phyloP scores from a whole-genome alignment of 2,888 invertebrate genomes.

The Drosophila meridionalis region DNA sequence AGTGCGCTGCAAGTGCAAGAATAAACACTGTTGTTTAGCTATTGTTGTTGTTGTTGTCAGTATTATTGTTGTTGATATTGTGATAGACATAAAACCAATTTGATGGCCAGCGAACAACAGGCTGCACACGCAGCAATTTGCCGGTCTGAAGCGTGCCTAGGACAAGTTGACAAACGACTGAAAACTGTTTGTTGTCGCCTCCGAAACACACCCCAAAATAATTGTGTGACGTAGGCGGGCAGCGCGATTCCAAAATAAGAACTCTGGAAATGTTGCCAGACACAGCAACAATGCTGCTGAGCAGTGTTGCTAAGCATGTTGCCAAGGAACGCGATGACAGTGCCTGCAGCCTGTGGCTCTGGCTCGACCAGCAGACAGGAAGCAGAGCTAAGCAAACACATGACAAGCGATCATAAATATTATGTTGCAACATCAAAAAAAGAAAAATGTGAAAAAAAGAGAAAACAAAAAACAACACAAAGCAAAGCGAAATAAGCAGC shows the following conservation, averaged over 20 bases:
- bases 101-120: conserved; percentile 2
- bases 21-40: conserved; percentile 59
- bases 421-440: conserved; percentile 34
- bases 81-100: conserved; percentile 22
- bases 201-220: conserved; percentile 63
- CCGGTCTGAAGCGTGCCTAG: conserved; percentile 39
- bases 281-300: conserved; percentile 46
- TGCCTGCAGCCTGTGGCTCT: not conserved
- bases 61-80: conserved; percentile 27
- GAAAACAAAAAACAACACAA: not conserved
- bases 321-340: not conserved
- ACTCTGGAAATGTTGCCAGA: conserved; percentile 49
- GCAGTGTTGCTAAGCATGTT: conserved; percentile 30
- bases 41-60: conserved; percentile 30
- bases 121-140: conserved; percentile 14
- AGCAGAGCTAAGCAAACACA: conserved; percentile 40
- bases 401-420: conserved; percentile 51
- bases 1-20: conserved; percentile 69
- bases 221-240: conserved; percentile 29
- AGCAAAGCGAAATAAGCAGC: conserved; percentile 10
- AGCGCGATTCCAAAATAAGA: conserved; percentile 62
- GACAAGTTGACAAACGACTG: conserved; percentile 74
- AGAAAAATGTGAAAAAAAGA: not conserved
- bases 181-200: conserved; percentile 47
- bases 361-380: conserved; percentile 18